Evolutionary conservation across 2,113 vertebrate species (phyloP).

Genomic region (Leptocoma aspasia): DNA sequence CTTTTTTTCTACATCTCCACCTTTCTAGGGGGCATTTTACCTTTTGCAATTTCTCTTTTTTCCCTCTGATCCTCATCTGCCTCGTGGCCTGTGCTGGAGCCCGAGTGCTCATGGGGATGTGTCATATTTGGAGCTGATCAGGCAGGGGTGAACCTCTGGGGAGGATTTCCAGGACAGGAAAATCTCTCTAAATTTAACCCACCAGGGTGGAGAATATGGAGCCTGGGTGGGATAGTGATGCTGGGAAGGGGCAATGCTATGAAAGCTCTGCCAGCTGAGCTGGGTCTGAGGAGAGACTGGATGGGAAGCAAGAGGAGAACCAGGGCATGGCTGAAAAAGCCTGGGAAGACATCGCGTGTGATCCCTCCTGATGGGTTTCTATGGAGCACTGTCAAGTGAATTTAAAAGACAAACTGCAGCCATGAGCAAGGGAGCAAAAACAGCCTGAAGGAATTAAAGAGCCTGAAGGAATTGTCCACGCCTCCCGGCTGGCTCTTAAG

Average conservation of each 20-base stretch:
- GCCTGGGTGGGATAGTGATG: not conserved
- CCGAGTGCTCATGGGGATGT: rapidly evolving
- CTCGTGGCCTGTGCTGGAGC: rapidly evolving
- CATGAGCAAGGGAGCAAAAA: not conserved
- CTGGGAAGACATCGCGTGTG: not conserved
- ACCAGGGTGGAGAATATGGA: not conserved
- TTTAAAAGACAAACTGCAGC: not conserved
- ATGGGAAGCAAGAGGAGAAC: not conserved
- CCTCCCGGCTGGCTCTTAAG: not conserved
- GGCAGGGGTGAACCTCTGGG: not conserved
- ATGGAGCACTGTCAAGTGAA: not conserved
- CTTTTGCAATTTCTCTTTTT: not conserved
- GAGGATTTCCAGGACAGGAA: not conserved
- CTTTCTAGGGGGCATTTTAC: not conserved
- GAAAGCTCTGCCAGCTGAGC: not conserved
- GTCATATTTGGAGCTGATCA: not conserved
- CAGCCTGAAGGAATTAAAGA: not conserved
- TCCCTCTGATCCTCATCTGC: not conserved
- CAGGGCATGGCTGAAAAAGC: not conserved
- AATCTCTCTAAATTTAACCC: not conserved
- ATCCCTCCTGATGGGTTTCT: not conserved
- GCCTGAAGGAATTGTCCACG: not conserved
- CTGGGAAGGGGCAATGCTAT: not conserved
- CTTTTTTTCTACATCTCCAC: not conserved
- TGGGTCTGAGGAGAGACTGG: not conserved